Percentiles rank a stretch among this genome's conserved stretches.
phyloP scores from a whole-genome alignment of 1,140 invertebrate species.

The Probaryconus sp. region DNA sequence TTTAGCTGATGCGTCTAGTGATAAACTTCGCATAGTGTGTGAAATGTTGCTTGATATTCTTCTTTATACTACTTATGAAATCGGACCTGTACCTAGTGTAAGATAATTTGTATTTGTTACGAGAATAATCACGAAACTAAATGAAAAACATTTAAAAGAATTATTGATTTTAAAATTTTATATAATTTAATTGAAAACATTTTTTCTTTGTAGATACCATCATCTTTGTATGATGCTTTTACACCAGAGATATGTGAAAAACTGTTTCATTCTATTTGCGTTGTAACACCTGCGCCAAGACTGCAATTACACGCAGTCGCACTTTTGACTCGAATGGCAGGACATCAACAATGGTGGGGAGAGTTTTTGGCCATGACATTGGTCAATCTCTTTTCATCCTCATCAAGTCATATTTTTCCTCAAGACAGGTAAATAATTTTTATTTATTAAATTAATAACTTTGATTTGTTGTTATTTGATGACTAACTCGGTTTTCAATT shows the following conservation, averaged over 20 bases:
- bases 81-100: conserved; percentile 78
- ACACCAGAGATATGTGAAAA: conserved; percentile 82
- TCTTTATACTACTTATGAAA: conserved; percentile 82
- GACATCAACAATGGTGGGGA: conserved; percentile 91
- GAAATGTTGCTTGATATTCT: conserved; percentile 90
- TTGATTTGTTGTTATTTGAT: too few species aligned
- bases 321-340: conserved; percentile 88
- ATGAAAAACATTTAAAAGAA: too few species aligned
- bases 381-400: conserved; percentile 86
- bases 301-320: conserved; percentile 86
- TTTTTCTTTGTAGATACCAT: too few species aligned
- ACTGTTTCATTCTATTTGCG: conserved; percentile 84
- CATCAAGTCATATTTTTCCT: conserved; percentile 87
- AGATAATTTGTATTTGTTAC: conserved; percentile 46
- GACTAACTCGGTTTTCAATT: too few species aligned
- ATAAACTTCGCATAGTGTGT: conserved; percentile 88
- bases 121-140: too few species aligned
- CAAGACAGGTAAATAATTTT: conserved; percentile 85
- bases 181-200: conserved; percentile 16
- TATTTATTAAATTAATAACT: conserved; percentile 12
- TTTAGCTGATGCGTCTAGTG: conserved; percentile 82
- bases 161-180: conserved; percentile 13
- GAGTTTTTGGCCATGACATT: conserved; percentile 90
- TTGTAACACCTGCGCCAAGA: conserved; percentile 80
- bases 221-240: conserved; percentile 79